Conservation (phyloP, 2,888 invertebrate genomes). For the Pogonocherus hispidulus region DNA sequence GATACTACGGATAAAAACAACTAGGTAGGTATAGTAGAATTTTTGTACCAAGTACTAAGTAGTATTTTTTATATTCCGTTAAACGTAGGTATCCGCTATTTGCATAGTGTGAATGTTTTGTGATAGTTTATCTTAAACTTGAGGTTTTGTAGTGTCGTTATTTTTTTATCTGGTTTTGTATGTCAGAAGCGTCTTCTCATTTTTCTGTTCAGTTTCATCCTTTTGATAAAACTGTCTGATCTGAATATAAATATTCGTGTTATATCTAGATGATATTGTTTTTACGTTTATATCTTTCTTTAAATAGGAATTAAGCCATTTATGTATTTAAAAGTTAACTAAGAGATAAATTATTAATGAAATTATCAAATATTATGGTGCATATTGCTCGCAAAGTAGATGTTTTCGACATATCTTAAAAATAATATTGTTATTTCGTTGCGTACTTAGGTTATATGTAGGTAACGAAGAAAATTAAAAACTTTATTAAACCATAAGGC, state of each 20-base stretch:
- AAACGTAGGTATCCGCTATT: slow-evolving; percentile 1
- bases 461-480: no score
- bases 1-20: slow-evolving; percentile 15
- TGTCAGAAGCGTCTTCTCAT: neutral
- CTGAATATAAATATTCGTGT: neutral
- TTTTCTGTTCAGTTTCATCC: neutral
- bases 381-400: no score
- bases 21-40: neutral
- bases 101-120: slow-evolving; percentile 7
- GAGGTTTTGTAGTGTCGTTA: neutral
- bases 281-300: no score
- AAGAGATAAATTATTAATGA: no score
- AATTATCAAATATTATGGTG: no score
- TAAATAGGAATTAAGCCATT: no score
- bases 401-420: no score
- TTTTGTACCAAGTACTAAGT: slow-evolving; percentile 2
- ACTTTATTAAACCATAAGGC: no score
- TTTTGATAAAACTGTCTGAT: neutral
- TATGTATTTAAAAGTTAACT: no score
- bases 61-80: slow-evolving; percentile 23
- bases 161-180: neutral
- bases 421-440: no score
- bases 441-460: no score
- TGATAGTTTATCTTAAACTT: slow-evolving; percentile 12
- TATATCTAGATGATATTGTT: no score